phyloP scores from a whole-genome alignment of 1,140 invertebrate genomes.

The Belonocnema kinseyi region DNA sequence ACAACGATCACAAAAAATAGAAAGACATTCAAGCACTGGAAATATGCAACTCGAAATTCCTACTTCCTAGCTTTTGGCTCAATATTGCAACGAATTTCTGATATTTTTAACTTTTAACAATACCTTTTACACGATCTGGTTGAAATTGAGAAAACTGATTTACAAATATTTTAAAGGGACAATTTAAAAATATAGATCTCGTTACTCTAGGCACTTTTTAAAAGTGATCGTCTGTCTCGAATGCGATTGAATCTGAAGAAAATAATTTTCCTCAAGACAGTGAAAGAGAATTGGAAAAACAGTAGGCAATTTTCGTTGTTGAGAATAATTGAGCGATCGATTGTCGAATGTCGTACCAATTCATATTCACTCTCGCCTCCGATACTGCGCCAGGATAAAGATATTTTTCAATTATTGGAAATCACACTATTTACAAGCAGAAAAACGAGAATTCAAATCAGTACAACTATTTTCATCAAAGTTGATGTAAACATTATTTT shows the following conservation, averaged over 20 bases:
- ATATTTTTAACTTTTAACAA: background rate
- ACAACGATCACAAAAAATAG: too few relatives aligned
- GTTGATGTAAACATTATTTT: background rate
- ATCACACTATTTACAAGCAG: slow-evolving; percentile 17
- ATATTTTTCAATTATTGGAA: background rate
- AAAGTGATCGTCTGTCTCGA: background rate
- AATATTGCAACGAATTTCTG: background rate
- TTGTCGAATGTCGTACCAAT: background rate
- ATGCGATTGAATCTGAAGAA: background rate
- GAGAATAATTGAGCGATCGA: background rate
- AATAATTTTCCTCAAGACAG: background rate
- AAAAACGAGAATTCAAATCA: background rate
- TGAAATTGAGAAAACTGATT: background rate
- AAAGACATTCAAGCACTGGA: too few relatives aligned
- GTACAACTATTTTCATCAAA: slow-evolving; percentile 10
- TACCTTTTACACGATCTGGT: background rate
- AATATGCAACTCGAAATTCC: too few relatives aligned
- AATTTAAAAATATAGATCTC: background rate
- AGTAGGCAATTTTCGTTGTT: background rate
- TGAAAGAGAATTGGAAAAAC: background rate
- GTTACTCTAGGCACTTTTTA: background rate
- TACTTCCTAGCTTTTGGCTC: too few relatives aligned
- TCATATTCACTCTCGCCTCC: background rate
- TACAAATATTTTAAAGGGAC: background rate
- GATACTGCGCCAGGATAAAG: background rate